phyloP scores from a whole-genome alignment of 2,888 invertebrate genomes.

The Tricholauxania praeusta region DNA sequence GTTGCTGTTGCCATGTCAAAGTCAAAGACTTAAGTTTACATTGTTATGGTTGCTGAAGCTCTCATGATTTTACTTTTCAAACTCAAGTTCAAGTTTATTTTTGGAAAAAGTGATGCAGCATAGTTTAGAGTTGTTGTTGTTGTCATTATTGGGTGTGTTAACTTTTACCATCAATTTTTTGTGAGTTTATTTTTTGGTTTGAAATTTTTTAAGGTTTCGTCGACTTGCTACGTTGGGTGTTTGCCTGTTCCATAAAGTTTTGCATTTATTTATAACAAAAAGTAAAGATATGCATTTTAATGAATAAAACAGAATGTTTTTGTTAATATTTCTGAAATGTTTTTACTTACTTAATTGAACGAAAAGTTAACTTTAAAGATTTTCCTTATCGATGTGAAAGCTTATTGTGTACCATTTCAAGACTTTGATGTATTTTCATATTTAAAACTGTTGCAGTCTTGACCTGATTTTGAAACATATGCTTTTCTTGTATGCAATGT shows the following conservation, averaged over 20 bases:
- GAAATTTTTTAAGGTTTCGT: constrained; percentile 8
- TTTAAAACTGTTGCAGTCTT: no score
- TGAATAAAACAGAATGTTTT: not conserved
- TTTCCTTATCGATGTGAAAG: no score
- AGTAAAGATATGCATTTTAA: no score
- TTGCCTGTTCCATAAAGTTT: constrained; percentile 32
- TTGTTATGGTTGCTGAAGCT: constrained; percentile 10
- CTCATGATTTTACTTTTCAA: not conserved
- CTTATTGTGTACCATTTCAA: no score
- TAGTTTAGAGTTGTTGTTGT: not conserved
- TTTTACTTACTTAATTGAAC: no score
- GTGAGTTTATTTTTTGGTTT: not conserved
- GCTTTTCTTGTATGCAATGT: no score
- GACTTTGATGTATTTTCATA: no score
- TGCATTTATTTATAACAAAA: constrained; percentile 36
- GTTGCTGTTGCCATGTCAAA: not conserved
- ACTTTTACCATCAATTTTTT: not conserved
- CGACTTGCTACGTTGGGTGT: constrained; percentile 2
- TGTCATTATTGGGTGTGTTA: not conserved
- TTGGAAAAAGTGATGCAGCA: not conserved
- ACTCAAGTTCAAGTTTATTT: constrained; percentile 24
- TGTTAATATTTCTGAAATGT: not conserved
- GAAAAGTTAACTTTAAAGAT: no score
- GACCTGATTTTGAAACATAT: no score
- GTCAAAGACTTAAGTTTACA: not conserved